Base-by-base conservation (phyloP, 2,888 invertebrate species). In the Hydroisotoma schaefferi region DNA sequence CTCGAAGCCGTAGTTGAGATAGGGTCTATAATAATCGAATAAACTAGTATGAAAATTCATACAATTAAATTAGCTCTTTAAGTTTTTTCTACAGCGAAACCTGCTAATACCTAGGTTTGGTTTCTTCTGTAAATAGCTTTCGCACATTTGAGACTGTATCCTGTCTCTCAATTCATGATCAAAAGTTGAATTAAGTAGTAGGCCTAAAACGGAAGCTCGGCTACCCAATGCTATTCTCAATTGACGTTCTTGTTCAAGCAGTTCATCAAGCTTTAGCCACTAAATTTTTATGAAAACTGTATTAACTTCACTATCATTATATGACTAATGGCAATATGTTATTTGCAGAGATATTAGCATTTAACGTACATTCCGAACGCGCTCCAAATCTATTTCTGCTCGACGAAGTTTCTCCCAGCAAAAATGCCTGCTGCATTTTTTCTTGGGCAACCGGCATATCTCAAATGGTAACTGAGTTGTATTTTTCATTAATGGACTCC, bases 161-260 rank as follows among this genome's bases (percentile, higher is more conserved):
- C 55, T 77, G 74, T 90, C 89, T 86, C 91, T 88, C 1, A 90
- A 82, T 72, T 91, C 92, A 75, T 95, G 94, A 78, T 95, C 93
- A 76, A 93, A 93, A 0, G 95, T 95, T 5, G 95, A 94, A 76
- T 98, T 95, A n/a, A 98, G 80, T 88, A 98, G 89, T 1, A 98
- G 81, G 0, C 93, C 92, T 15, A 98, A 80, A 0, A 97, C 91
- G 0, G 95, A 94, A 44, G 94, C 94, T 59, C 97, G 84, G 72
- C 84, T 86, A 2, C 85, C 82, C 81, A 88, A 81, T 49, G 82
- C 80, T 59, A 76, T 80, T 2, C 94, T 81, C 27, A 94, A 87
- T 73, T 88, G 90, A 63, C 94, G 81, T 78, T 97, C 95, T 76
- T 95, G 92, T 73, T 97, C 95, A 53, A 94, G 83, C 44, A 97